Percentiles rank a stretch among this genome's conserved stretches.
These are phyloP conservation scores for Eupelmus urozonus DNA, from an alignment of 2,888 invertebrate species.

Conservation along the genomic window DNA sequence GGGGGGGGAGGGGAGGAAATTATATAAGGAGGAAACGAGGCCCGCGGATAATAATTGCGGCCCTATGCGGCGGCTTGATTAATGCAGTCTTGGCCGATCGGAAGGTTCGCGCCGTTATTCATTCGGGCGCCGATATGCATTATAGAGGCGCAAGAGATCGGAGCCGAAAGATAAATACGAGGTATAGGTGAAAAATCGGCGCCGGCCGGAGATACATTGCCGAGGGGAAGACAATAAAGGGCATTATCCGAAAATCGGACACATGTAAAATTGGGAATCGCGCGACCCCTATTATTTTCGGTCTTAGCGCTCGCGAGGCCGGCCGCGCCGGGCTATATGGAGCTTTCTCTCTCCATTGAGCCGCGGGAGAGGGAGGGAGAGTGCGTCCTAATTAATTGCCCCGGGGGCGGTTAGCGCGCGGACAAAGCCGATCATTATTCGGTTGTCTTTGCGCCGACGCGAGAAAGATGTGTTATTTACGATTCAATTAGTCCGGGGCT, in stretches of 20 bases:
- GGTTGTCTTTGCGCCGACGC: conserved; percentile 35
- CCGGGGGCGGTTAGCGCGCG: conserved; percentile 17
- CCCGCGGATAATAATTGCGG: background rate
- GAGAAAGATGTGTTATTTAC: conserved; percentile 32
- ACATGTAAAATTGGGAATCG: conserved; percentile 51
- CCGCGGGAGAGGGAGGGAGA: background rate
- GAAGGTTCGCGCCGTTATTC: background rate
- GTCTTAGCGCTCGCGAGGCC: conserved; percentile 48
- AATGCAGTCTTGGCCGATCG: conserved; percentile 18
- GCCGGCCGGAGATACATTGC: conserved; percentile 28
- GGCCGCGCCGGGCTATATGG: background rate
- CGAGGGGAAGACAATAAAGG: conserved; percentile 30
- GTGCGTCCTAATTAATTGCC: conserved; percentile 41
- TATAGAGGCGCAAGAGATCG: conserved; percentile 9
- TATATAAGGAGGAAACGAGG: too few species aligned
- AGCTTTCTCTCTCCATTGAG: conserved; percentile 12
- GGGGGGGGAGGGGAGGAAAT: too few species aligned
- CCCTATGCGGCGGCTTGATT: conserved; percentile 22
- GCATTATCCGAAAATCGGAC: conserved; percentile 51
- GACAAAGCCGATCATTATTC: conserved; percentile 54
- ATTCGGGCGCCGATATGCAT: conserved; percentile 7
- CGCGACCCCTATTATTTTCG: conserved; percentile 50
- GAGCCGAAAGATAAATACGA: conserved; percentile 22
- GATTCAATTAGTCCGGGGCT: conserved; percentile 14
- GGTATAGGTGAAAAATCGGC: conserved; percentile 39